A percentile compares a stretch with the other conserved stretches of the same genome.
Evolutionary conservation across 2,888 invertebrate genomes (phyloP).

Genomic region (Drosophila koepferae): DNA sequence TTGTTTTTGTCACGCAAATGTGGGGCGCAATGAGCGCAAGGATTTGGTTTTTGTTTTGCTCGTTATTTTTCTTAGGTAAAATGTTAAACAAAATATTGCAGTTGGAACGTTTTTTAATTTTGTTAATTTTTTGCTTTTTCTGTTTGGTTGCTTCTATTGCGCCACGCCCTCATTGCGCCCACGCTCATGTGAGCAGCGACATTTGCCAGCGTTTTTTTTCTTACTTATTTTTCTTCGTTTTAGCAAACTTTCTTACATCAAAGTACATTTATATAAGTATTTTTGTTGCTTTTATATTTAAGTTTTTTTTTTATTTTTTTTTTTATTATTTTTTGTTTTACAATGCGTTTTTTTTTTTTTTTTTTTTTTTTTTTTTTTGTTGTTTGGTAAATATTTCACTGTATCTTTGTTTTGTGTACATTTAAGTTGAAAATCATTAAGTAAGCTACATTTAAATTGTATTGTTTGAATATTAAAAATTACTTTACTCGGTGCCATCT

Average conservation of each 20-base stretch:
- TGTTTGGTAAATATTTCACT: conserved; percentile 55
- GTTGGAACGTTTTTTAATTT: conserved; percentile 57
- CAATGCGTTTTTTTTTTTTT: conserved; percentile 24
- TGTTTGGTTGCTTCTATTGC: conserved; percentile 10
- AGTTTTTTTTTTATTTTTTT: conserved; percentile 8
- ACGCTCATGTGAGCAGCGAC: conserved; percentile 9
- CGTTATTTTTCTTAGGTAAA: conserved; percentile 28
- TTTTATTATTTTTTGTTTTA: conserved; percentile 22
- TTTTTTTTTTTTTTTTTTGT: conserved; percentile 22
- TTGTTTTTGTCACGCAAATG: conserved; percentile 59
- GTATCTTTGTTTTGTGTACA: conserved; percentile 61
- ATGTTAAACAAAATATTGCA: conserved; percentile 68
- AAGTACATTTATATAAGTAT: conserved; percentile 74
- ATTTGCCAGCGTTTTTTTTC: conserved; percentile 20
- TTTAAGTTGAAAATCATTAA: conserved; percentile 76
- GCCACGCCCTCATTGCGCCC: conserved; percentile 28
- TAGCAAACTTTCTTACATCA: conserved; percentile 78
- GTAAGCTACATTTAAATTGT: conserved; percentile 76
- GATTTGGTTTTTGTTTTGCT: conserved; percentile 6
- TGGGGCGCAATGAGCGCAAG: conserved; percentile 33
- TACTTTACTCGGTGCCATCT: conserved; percentile 57
- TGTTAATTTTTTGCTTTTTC: conserved; percentile 5
- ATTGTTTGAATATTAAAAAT: conserved; percentile 54
- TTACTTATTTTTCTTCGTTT: conserved; percentile 52
- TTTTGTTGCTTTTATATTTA: conserved; percentile 28